Percentiles rank a stretch among this genome's conserved stretches.
phyloP scores from a whole-genome alignment of 1,140 invertebrate genomes.

The Galleria mellonella region DNA sequence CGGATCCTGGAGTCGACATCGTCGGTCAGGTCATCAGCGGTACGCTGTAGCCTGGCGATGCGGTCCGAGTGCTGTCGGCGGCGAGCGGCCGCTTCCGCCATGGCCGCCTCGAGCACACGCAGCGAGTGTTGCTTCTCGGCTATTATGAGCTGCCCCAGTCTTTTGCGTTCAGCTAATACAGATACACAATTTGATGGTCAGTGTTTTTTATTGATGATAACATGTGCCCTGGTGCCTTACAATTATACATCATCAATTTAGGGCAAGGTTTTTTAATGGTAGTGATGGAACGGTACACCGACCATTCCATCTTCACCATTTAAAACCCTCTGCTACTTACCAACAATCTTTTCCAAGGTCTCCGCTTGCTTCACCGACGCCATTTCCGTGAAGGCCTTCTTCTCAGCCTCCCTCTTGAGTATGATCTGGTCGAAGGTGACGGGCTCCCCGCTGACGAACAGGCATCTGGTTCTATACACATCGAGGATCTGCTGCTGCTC shows the following conservation, averaged over 20 bases:
- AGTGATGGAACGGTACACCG: too few species aligned
- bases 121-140: conserved; percentile 71
- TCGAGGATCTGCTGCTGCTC: conserved; percentile 71
- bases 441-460: conserved; percentile 63
- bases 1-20: conserved; percentile 66
- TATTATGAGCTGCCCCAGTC: conserved; percentile 62
- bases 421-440: conserved; percentile 61
- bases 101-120: conserved; percentile 53
- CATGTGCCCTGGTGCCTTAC: too few species aligned
- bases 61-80: conserved; percentile 35
- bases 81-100: conserved; percentile 52
- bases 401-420: conserved; percentile 58
- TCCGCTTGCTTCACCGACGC: conserved; percentile 65
- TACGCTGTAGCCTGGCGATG: conserved; percentile 29
- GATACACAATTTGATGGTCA: too few species aligned
- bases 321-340: too few species aligned
- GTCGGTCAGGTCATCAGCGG: conserved; percentile 49
- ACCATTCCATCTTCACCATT: too few species aligned
- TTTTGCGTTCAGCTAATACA: conserved; percentile 66
- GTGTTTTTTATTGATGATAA: too few species aligned
- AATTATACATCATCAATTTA: too few species aligned
- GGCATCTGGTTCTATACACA: conserved; percentile 66
- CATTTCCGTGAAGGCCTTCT: conserved; percentile 69
- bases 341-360: conserved; percentile 69
- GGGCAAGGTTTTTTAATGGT: too few species aligned